A percentile compares a stretch with the other conserved stretches of the same genome.
Evolutionary conservation across 2,113 vertebrate genomes (phyloP).

Genomic region (Noctilio leporinus): DNA sequence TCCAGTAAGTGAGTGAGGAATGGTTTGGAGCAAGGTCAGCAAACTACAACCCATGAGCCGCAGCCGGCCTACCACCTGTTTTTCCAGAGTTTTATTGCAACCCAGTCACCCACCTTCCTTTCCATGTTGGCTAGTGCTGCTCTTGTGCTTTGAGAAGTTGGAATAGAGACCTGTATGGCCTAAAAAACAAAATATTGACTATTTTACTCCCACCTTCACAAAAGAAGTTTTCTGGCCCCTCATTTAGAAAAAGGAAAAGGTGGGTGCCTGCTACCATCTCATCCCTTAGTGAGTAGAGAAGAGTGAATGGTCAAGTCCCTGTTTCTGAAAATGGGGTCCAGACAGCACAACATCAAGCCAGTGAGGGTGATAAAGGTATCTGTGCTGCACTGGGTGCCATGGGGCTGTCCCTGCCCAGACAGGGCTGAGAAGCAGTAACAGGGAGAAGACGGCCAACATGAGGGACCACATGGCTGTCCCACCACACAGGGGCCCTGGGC

Average conservation of each 20-base stretch:
- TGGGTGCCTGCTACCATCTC: not conserved
- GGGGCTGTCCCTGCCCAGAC: not conserved
- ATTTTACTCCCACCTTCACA: no score
- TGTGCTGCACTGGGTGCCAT: not conserved
- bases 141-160: not conserved
- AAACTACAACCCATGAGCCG: not conserved
- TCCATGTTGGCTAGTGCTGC: not conserved
- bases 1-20: not conserved
- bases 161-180: not conserved
- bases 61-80: not conserved
- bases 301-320: not conserved
- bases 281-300: not conserved
- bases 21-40: not conserved
- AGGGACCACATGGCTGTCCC: not conserved
- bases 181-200: not conserved
- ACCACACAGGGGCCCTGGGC: no score
- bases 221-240: not conserved
- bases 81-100: conserved; percentile 17
- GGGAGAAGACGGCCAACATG: not conserved
- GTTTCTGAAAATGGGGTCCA: not conserved
- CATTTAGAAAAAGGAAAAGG: not conserved
- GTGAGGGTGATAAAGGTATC: not conserved
- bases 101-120: not conserved
- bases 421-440: not conserved
- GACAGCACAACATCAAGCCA: not conserved